These are phyloP conservation scores for Leuciscus waleckii DNA, from an alignment of 2,797 vertebrate genomes.

Conservation along the genomic window DNA sequence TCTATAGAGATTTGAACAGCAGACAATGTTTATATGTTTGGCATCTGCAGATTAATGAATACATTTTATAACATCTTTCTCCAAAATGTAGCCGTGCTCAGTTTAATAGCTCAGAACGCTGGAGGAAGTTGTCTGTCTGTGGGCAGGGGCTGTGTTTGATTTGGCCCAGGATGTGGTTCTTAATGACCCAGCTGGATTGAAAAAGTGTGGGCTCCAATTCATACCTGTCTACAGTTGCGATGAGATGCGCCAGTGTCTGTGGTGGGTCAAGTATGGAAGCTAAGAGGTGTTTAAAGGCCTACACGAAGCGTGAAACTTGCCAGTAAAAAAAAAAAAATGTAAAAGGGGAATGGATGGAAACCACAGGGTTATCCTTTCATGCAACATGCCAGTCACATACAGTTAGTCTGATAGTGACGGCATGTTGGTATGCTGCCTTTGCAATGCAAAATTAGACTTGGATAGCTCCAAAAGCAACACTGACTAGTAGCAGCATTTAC, in stretches of 20 bases:
- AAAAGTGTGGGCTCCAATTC: slow-evolving; percentile 36
- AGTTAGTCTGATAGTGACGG: slow-evolving; percentile 15
- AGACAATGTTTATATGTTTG: slow-evolving; percentile 25
- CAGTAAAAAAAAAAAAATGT: neutral
- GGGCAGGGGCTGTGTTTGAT: slow-evolving; percentile 43
- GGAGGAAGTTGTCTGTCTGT: slow-evolving; percentile 30
- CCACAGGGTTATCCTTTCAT: slow-evolving; percentile 35
- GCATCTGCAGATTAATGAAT: slow-evolving; percentile 5
- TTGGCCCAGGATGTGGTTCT: slow-evolving; percentile 45
- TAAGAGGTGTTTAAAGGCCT: slow-evolving; percentile 37
- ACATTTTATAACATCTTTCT: slow-evolving; percentile 30
- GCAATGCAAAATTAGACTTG: slow-evolving; percentile 26
- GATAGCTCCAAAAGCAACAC: slow-evolving; percentile 34
- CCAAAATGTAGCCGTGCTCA: neutral
- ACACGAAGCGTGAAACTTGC: slow-evolving; percentile 2
- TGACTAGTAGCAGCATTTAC: slow-evolving; percentile 37
- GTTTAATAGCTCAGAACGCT: slow-evolving; percentile 24
- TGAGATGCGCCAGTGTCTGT: slow-evolving; percentile 39
- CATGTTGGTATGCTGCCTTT: slow-evolving; percentile 16
- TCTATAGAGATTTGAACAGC: neutral
- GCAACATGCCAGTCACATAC: slow-evolving; percentile 18
- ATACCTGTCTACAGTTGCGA: slow-evolving; percentile 12
- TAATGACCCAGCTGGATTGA: slow-evolving; percentile 45
- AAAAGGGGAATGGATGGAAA: slow-evolving; percentile 7
- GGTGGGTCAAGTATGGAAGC: slow-evolving; percentile 31